A percentile compares a stretch with the other conserved stretches of the same genome.
phyloP scores from a whole-genome alignment of 2,888 invertebrate genomes.

The Seladonia tumulorum region DNA sequence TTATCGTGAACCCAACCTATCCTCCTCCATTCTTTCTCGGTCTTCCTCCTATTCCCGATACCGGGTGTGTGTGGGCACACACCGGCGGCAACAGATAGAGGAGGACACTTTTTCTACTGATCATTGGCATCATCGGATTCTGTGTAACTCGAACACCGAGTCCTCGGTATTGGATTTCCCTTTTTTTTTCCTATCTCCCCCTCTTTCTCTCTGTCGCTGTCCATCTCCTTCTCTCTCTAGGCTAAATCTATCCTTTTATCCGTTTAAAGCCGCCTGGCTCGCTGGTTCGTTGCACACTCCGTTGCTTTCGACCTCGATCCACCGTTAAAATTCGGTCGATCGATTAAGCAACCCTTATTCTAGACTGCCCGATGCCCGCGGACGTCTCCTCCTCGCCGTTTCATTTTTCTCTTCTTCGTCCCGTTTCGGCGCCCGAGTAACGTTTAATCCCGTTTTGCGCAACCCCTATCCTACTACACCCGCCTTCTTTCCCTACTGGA shows the following conservation, averaged over 20 bases:
- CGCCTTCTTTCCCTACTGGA: not conserved
- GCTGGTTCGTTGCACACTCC: conserved; percentile 46
- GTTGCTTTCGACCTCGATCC: conserved; percentile 73
- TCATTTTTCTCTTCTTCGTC: not conserved
- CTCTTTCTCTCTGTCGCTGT: not conserved
- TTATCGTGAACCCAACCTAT: conserved; percentile 49
- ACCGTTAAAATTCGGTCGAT: conserved; percentile 76
- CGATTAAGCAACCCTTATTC: conserved; percentile 73
- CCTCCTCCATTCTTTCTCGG: conserved; percentile 27
- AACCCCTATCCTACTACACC: not conserved
- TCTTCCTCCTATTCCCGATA: conserved; percentile 17
- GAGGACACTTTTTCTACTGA: conserved; percentile 1
- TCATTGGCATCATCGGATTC: not conserved
- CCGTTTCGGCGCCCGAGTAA: conserved; percentile 21
- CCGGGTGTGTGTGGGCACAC: not conserved
- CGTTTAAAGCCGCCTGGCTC: conserved; percentile 42
- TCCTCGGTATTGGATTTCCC: conserved; percentile 14
- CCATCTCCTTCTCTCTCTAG: conserved; percentile 8
- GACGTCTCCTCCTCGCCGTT: conserved; percentile 38
- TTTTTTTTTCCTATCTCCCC: not conserved
- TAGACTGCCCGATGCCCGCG: conserved; percentile 58
- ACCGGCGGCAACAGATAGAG: conserved; percentile 11
- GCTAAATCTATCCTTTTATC: conserved; percentile 39
- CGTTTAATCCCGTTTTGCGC: conserved; percentile 21
- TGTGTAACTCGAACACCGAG: conserved; percentile 8